These are phyloP conservation scores for Dendrolimus houi DNA, from an alignment of 2,888 invertebrate genomes.

Conservation along the genomic window DNA sequence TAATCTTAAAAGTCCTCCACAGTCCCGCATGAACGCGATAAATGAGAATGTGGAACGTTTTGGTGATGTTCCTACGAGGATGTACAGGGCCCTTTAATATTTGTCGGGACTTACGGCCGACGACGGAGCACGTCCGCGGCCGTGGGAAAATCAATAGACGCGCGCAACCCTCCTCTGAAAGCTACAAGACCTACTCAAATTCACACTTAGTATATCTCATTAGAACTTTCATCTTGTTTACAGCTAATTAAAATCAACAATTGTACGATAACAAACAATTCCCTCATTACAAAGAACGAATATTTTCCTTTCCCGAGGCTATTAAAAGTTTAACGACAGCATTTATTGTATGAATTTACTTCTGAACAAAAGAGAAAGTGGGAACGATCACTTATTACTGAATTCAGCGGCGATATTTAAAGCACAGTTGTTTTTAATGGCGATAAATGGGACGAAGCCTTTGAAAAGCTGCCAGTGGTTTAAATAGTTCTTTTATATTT, in stretches of 20 bases:
- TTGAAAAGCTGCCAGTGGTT: not conserved
- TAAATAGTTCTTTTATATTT: no score
- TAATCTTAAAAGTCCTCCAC: no score
- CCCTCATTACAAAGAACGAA: not conserved
- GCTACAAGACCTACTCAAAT: conserved; percentile 8
- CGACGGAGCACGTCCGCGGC: conserved; percentile 30
- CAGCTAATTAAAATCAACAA: conserved; percentile 23
- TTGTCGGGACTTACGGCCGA: conserved; percentile 18
- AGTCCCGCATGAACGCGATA: no score
- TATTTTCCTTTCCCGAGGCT: not conserved
- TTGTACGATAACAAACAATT: conserved; percentile 6
- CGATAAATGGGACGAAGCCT: not conserved
- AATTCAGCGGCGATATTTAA: not conserved
- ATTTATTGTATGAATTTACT: not conserved
- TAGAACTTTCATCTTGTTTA: conserved; percentile 44
- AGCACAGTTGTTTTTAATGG: not conserved
- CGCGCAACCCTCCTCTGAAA: conserved; percentile 41
- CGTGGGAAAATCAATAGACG: conserved; percentile 63
- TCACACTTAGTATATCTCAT: conserved; percentile 4
- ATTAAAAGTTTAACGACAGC: not conserved
- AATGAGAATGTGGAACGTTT: no score
- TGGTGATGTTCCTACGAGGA: no score
- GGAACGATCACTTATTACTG: not conserved
- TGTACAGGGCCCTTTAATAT: conserved; percentile 10
- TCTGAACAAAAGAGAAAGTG: not conserved